Base-by-base conservation (phyloP, 1,140 invertebrate genomes). In the Tetranychus cinnabarinus region DNA sequence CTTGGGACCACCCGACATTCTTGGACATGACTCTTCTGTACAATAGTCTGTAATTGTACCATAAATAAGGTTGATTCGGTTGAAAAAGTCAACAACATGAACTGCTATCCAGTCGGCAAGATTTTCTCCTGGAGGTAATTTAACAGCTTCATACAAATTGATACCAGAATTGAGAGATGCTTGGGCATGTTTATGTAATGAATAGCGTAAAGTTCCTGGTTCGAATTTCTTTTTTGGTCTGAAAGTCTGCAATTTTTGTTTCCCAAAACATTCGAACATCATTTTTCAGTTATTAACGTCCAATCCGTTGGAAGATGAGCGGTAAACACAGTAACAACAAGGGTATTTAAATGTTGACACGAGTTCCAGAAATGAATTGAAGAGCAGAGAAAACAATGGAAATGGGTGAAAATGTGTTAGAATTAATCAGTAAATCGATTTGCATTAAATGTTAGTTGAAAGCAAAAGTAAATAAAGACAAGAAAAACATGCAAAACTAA, bases 31-130 rank as follows among this genome's bases (percentile, higher is more conserved):
- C 61, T 81, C 78, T 66, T 83, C 81, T 52, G 84, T 87, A 70
- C 90, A 95, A 70, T 81, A 85, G 69, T 92, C 89, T 57, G 80
- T 83, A 37, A 95, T 81, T 13, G 87, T 60, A 8, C 90, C 90
- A 73, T 87, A 88, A 67, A 95, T 86, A 13, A 95, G 73, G 74
- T 95, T 95, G 66, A 95, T 90, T 68, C 89, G 79, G 72, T 95
- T 95, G 72, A 95, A 95, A 71, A 95, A 95, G 69, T 95, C 90
- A 4, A 95, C 90, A 67, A 92, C 90, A 77, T 95, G 88, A 35
- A 95, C 89, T 23, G 90, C 90, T 54, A 92, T 81, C 90, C 90
- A 95, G 72, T 95, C 90, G 72, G 90, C 87, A 6, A 87, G 70
- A 73, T 88, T 84, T 76, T 95, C 90, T 35, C 63, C 61, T 56